Conservation (phyloP, 2,797 vertebrate species). For the Pseudomugil tenellus region DNA sequence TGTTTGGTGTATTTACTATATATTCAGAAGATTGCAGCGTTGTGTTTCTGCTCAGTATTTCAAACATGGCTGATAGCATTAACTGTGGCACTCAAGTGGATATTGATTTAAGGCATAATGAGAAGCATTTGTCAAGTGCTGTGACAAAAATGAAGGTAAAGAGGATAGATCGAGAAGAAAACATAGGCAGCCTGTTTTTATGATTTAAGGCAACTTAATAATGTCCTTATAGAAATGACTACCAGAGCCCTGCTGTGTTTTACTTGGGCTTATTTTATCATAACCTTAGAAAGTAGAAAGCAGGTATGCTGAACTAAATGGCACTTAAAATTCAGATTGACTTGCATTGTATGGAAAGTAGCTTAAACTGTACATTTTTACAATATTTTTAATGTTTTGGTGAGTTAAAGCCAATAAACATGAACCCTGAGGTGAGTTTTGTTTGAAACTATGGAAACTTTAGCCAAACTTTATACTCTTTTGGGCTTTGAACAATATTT, state of each 20-base stretch:
- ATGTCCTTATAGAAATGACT: background rate
- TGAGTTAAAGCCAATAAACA: background rate
- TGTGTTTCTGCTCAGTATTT: slow-evolving; percentile 8
- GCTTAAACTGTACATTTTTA: background rate
- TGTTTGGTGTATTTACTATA: slow-evolving; percentile 16
- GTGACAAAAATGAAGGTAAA: background rate
- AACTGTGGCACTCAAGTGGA: background rate
- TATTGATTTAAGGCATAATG: background rate
- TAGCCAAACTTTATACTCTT: background rate
- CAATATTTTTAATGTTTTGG: background rate
- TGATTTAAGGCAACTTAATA: background rate
- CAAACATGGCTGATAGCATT: background rate
- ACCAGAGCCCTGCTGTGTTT: background rate
- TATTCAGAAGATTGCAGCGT: background rate
- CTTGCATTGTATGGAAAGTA: background rate
- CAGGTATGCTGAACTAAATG: background rate
- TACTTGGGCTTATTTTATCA: background rate
- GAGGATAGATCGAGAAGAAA: background rate
- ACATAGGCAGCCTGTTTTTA: background rate
- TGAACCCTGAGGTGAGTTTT: background rate
- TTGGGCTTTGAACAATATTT: background rate
- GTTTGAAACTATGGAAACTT: background rate
- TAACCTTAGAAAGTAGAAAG: background rate
- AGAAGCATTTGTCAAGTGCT: background rate
- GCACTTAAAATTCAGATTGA: background rate